Evolutionary conservation across 2,888 invertebrate genomes (phyloP), one percentile per base, ranked within the genome.

Genomic region (Tachina lurida): DNA sequence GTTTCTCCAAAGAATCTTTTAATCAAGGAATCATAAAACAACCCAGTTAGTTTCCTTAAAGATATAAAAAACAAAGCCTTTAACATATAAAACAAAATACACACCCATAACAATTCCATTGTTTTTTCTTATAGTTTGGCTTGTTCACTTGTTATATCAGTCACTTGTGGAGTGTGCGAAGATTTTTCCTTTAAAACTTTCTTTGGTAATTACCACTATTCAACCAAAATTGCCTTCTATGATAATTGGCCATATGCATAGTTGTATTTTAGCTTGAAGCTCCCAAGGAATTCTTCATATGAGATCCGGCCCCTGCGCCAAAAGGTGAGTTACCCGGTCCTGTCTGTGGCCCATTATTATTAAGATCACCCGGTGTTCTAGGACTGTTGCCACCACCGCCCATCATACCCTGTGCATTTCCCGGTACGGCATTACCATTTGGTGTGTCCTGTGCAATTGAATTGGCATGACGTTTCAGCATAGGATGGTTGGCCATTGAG

Each of bases 401-500:
- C 77, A 89, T 89, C 76, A 89, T 90, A 39, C 88, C 87, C 19
- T 90, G 84, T 5, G 89, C 89, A 19, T 88, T 89, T 45, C 87
- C 88, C 12, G 89, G 88, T 15, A 89, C 91, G 15, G 90, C 90
- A 1, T 89, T 90, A 0, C 91, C 90, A 12, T 90, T 91, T 2
- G 93, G 91, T 1, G 93, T 91, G 8, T 91, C 92, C 73, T 93
- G 93, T 1, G 92, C 91, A 81, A 93, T 88, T 0, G 92, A 91
- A 17, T 90, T 92, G 41, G 92, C 93, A 84, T 93, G 93, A 7
- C 93, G 91, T 87, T 93, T 93, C 62, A 93, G 88, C 91, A 93
- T 93, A 81, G 98, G 97, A 92, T 97, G 97, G 94, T 97, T 96
- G 65, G 97, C 97, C 97, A 98, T 97, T 92, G 97, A 98, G 87